Conservation (phyloP, 2,797 vertebrate species). For the Rhadinocentrus ornatus region DNA sequence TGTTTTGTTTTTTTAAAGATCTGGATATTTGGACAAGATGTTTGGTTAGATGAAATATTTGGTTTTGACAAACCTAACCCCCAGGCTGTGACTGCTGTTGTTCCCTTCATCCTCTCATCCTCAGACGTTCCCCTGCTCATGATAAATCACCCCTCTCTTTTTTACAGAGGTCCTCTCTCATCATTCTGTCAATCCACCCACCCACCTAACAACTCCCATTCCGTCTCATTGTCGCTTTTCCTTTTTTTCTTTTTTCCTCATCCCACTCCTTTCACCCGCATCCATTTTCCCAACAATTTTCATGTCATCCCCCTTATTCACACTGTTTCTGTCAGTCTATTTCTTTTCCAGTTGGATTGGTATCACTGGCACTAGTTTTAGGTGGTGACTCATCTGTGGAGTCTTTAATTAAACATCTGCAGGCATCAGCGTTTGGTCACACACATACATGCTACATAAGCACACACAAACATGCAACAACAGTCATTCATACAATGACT, state of each 20-base stretch:
- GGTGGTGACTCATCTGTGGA: slow-evolving; percentile 62
- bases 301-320: slow-evolving; percentile 36
- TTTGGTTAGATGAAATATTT: background rate
- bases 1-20: too few species aligned
- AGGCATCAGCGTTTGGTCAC: slow-evolving; percentile 36
- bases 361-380: slow-evolving; percentile 55
- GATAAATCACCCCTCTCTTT: slow-evolving; percentile 15
- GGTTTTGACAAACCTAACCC: background rate
- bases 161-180: slow-evolving; percentile 37
- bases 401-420: slow-evolving; percentile 78
- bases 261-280: slow-evolving; percentile 35
- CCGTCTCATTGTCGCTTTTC: slow-evolving; percentile 48
- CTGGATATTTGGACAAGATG: background rate
- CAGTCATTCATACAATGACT: background rate
- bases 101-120: slow-evolving; percentile 9
- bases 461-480: slow-evolving; percentile 1
- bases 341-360: slow-evolving; percentile 36
- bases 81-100: background rate
- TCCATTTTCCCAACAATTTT: slow-evolving; percentile 54
- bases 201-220: slow-evolving; percentile 47
- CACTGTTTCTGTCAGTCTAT: slow-evolving; percentile 10
- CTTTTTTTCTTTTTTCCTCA: slow-evolving; percentile 24
- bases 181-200: slow-evolving; percentile 53
- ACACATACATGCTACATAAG: slow-evolving; percentile 13
- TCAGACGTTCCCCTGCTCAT: slow-evolving; percentile 20